Base-by-base conservation (phyloP, 2,113 vertebrate species). In the Pholis gunnellus region DNA sequence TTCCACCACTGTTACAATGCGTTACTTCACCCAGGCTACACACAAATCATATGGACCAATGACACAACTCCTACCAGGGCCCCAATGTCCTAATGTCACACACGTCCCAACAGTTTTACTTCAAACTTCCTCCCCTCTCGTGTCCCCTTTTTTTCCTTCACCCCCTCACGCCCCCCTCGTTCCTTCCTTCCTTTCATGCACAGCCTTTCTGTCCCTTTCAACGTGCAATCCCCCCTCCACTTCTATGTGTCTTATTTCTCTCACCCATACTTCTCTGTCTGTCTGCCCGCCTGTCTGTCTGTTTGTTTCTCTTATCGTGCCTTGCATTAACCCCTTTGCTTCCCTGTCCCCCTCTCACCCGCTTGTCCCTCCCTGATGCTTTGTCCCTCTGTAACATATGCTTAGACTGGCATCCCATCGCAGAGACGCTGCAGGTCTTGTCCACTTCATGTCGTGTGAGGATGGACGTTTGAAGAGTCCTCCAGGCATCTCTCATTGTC, bases 31-130 rank as follows among this genome's bases (percentile, higher is more conserved):
- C 79, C 80, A 57, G 70, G 79, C 89, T 84, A 87, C 78, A 82
- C 84, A 79, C 89, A 90, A 93, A 90, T 94, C 94, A 90, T 88
- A 89, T 29, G 79, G 87, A 89, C 90, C 94, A 90, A 86, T 93
- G 92, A 93, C 92, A 91, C 91, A 89, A 91, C 89, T 93, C 79
- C 91, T 83, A 91, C 88, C 82, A 81, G 88, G 80, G 84, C 89
- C 89, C 83, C 88, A 72, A 84, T 82, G 90, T 91, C 90, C 92
- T 91, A 93, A 93, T 94, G 94, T 94, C 94, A 94, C 92, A 93
- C 92, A 91, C 54, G 94, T 94, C 94, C 92, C 84, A 91, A 90
- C 87, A 83, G 76, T 83, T 94, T 93, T 92, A 79, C 92, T 85
- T 94, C 94, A 94, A 93, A 93, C 88, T 75, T 91, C 78, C 83